Conservation (phyloP, 2,113 vertebrate species). For the Embiotoca jacksoni region DNA sequence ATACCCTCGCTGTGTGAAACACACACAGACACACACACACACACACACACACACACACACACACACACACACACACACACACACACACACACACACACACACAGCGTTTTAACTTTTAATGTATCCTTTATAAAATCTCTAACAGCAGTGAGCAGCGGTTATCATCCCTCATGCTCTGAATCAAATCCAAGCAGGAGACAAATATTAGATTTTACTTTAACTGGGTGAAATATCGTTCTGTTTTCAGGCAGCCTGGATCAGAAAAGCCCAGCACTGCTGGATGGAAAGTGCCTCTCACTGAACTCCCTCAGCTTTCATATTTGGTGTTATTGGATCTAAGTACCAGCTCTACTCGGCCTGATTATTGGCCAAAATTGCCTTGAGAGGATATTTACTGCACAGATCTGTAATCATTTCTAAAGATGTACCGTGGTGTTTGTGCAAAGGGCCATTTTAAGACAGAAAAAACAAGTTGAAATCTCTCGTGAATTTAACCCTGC, state of each 20-base stretch:
- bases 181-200: conserved; percentile 18
- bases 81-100: not conserved
- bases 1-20: conserved; percentile 24
- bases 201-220: conserved; percentile 53
- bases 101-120: conserved; percentile 25
- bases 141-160: conserved; percentile 35
- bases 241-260: conserved; percentile 4
- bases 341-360: conserved; percentile 25
- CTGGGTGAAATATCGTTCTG: conserved; percentile 28
- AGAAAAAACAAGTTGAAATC: conserved; percentile 44
- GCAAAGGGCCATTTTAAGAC: conserved; percentile 40
- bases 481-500: conserved; percentile 34
- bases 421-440: conserved; percentile 35
- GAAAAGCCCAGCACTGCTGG: conserved; percentile 9
- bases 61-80: conserved; percentile 5
- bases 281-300: conserved; percentile 31
- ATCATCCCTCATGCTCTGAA: conserved; percentile 19
- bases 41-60: not conserved
- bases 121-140: conserved; percentile 35
- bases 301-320: conserved; percentile 46
- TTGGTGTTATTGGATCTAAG: conserved; percentile 41
- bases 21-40: not conserved
- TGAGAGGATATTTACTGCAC: conserved; percentile 51
- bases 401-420: conserved; percentile 57
- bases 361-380: conserved; percentile 59